Conservation (phyloP, 35 echinoderm and acorn worm species). For the Holothuria glaberrima region DNA sequence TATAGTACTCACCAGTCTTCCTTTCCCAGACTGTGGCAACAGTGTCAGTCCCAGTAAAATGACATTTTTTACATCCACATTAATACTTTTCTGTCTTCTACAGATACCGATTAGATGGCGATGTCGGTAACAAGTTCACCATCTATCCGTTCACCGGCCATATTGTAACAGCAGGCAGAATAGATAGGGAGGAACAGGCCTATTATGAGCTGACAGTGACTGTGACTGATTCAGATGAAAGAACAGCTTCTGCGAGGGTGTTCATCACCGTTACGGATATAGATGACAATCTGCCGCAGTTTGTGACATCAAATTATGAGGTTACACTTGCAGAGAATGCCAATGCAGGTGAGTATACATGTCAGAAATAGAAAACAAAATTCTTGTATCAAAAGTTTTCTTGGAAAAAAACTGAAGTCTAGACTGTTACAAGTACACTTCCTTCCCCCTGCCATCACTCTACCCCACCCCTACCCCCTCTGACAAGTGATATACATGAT, state of each 20-base stretch:
- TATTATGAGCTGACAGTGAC: conserved; percentile 79
- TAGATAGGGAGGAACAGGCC: conserved; percentile 79
- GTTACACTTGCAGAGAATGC: conserved; percentile 59
- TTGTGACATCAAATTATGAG: conserved; percentile 44
- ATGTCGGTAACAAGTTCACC: conserved; percentile 85
- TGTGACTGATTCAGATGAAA: conserved; percentile 63
- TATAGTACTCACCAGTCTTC: no score
- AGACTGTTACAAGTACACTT: no score
- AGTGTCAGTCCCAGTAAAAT: neutral
- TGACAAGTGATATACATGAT: no score
- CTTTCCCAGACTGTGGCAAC: no score
- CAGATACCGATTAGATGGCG: conserved; percentile 85
- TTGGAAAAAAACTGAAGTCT: no score
- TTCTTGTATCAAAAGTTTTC: no score
- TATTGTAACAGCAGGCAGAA: conserved; percentile 75
- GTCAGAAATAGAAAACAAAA: no score
- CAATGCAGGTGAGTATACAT: conserved; percentile 7
- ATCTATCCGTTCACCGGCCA: conserved; percentile 83
- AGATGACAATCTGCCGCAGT: conserved; percentile 87
- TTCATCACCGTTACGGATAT: conserved; percentile 70
- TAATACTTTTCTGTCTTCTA: neutral
- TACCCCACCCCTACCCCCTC: no score
- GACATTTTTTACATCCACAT: neutral
- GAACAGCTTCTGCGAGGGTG: conserved; percentile 64
- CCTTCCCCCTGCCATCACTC: no score